phyloP scores from a whole-genome alignment of 1,140 invertebrate genomes.

The Dreissena rostriformis region DNA sequence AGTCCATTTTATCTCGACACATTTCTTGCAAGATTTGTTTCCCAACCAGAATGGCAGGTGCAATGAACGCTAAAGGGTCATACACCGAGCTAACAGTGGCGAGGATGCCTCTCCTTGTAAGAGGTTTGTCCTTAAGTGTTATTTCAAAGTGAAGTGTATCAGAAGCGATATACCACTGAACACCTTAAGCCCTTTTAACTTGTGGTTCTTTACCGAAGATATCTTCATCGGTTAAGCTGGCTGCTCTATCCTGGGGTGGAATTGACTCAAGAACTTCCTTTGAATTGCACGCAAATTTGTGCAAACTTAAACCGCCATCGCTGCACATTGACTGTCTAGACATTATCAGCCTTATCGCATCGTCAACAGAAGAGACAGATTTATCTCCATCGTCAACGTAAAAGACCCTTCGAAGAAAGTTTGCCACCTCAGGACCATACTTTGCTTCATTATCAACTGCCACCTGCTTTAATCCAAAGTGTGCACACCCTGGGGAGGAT shows the following conservation, averaged over 20 bases:
- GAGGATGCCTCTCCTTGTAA: no score
- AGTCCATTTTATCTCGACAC: slow-evolving; percentile 53
- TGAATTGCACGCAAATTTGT: slow-evolving; percentile 53
- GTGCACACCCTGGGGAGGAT: slow-evolving; percentile 59
- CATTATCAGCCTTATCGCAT: slow-evolving; percentile 37
- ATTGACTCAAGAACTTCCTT: slow-evolving; percentile 60
- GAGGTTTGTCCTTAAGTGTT: slow-evolving; percentile 12
- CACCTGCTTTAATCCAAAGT: slow-evolving; percentile 48
- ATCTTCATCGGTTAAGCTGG: slow-evolving; percentile 31
- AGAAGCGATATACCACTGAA: slow-evolving; percentile 56
- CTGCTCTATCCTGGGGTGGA: slow-evolving; percentile 20
- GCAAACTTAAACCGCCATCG: slow-evolving; percentile 47
- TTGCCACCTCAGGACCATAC: slow-evolving; percentile 16
- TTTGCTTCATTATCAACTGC: slow-evolving; percentile 17
- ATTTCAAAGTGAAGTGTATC: slow-evolving; percentile 50
- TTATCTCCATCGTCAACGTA: slow-evolving; percentile 60
- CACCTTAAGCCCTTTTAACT: slow-evolving; percentile 45
- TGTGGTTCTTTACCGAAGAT: slow-evolving; percentile 33
- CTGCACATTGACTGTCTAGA: slow-evolving; percentile 7
- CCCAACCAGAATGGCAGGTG: slow-evolving; percentile 58
- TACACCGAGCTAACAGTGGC: slow-evolving; percentile 49
- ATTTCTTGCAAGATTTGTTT: slow-evolving; percentile 64
- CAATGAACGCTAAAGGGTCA: slow-evolving; percentile 63
- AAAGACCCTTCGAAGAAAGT: slow-evolving; percentile 49
- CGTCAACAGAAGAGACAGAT: slow-evolving; percentile 8